Base-by-base conservation (phyloP, 2,113 vertebrate species). In the Xiphophorus couchianus region DNA sequence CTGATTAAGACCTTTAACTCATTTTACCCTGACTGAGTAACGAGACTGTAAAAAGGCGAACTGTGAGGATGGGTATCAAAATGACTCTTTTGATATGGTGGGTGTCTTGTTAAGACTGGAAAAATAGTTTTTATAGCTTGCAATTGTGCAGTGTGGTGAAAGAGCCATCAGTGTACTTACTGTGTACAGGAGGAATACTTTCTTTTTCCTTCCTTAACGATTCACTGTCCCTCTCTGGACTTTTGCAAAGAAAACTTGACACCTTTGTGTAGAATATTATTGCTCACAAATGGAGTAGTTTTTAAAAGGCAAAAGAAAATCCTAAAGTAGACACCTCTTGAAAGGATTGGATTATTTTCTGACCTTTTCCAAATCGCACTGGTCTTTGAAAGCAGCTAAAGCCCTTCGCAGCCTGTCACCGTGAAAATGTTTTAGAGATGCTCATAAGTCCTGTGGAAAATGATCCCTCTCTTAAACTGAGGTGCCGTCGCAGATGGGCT, bases 381-480 rank as follows among this genome's bases (percentile, higher is more conserved):
- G 82, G 82, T 80, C 65, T 90, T 82, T 85, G 70, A 88, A 87
- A 84, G 84, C 76, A 76, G 81, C 71, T 83, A 76, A 89, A 88
- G 73, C 77, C 78, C 78, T 76, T 85, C 69, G 76, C 66, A 81
- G 62, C 4, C 42, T 48, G 63, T 70, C 70, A 72, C 70, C 64
- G 25, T 70, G 65, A 75, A 89, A 87, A 85, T 84, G 30, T 74
- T 71, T 78, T 82, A 75, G 67, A 81, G 76, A 64, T 78, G 67
- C 66, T 51, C 76, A 80, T 62, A 77, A 66, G 64, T 58, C 44
- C n/a, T 37, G 58, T 81, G 69, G 69, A 84, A 86, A 81, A 85
- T 62, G 4, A 78, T 67, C 70, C 44, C 8, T 75, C 30, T 76
- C 58, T 72, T 42, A 74, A 78, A 63, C 30, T 0, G 17, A 63